Evolutionary conservation across 2,113 vertebrate species (phyloP).

Genomic region (Etia nguti): DNA sequence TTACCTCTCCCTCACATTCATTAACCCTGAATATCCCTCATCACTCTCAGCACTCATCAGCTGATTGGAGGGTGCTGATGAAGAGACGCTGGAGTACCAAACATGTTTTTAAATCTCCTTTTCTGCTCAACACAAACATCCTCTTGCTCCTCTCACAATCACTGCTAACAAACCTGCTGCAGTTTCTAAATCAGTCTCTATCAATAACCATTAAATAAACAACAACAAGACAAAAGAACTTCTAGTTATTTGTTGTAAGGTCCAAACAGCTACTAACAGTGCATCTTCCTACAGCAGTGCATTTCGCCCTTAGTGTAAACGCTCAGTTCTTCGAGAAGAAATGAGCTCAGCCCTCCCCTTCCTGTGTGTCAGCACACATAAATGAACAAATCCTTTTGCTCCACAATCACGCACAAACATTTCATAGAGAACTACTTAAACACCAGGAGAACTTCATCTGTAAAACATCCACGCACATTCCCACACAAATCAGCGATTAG

Average conservation of each 20-base stretch:
- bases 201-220: neutral
- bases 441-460: neutral
- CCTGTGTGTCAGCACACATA: neutral
- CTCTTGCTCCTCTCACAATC: neutral
- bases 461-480: neutral
- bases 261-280: conserved; percentile 11
- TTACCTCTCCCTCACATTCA: neutral
- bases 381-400: neutral
- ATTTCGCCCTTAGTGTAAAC: neutral
- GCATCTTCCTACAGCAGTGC: neutral
- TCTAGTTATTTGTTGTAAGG: neutral
- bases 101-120: neutral
- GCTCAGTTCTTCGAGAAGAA: neutral
- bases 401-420: neutral
- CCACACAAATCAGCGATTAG: neutral
- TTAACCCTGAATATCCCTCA: conserved; percentile 17
- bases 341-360: neutral
- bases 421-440: neutral
- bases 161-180: neutral
- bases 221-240: neutral
- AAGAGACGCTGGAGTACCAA: neutral
- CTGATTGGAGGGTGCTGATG: conserved; percentile 24
- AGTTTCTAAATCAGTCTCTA: neutral
- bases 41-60: neutral
- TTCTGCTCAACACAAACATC: neutral